A percentile compares a stretch with the other conserved stretches of the same genome.
Conservation (phyloP, 2,888 invertebrate genomes). For the Papilio protenor region DNA sequence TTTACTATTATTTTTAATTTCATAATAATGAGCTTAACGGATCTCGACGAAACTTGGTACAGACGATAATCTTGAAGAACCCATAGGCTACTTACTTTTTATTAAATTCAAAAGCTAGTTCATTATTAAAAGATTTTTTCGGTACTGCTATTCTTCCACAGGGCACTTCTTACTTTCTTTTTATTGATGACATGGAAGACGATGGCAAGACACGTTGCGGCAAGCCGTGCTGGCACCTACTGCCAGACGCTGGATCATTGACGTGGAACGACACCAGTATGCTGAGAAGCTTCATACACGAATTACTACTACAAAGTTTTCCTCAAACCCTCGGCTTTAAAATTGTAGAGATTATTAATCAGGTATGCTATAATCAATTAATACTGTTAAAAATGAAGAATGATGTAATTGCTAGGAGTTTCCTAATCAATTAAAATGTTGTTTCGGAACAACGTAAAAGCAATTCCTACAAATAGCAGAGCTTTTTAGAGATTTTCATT, state of each 20-base stretch:
- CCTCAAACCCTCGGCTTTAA: conserved; percentile 87
- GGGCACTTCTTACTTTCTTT: conserved; percentile 93
- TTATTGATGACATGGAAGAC: conserved; percentile 97
- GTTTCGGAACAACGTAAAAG: no score
- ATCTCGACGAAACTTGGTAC: no score
- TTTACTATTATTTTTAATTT: no score
- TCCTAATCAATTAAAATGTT: no score
- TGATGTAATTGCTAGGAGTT: no score
- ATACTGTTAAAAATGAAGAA: background rate
- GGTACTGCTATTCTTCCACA: conserved; percentile 62
- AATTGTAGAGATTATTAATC: conserved; percentile 91
- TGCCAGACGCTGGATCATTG: conserved; percentile 87
- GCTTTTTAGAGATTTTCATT: no score
- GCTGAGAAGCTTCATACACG: conserved; percentile 89
- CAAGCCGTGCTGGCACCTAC: conserved; percentile 94
- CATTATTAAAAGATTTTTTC: background rate
- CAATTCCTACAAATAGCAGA: no score
- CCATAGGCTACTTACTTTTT: no score
- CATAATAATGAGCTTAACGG: no score
- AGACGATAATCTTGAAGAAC: no score
- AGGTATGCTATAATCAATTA: conserved; percentile 75
- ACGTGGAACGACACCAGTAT: conserved; percentile 95
- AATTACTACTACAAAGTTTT: conserved; percentile 89
- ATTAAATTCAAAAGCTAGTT: no score
- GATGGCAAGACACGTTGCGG: conserved; percentile 91